Evolutionary conservation across 1,140 invertebrate species (phyloP).

Genomic region (Prorops nasuta): DNA sequence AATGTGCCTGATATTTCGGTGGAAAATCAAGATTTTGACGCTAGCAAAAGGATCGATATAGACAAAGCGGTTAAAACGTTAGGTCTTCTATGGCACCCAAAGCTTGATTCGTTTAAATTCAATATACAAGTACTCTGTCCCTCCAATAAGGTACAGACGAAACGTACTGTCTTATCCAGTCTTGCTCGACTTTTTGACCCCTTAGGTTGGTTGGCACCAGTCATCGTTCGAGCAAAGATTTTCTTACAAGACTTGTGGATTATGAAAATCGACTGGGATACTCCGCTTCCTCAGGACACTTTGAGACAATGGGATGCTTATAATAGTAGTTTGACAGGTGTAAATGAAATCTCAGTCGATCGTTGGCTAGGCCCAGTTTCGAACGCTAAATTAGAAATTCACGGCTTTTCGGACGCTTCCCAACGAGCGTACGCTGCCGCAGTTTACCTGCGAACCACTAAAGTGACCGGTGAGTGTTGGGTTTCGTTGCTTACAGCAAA

Average conservation of each 20-base stretch:
- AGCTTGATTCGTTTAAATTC: background rate
- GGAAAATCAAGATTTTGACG: background rate
- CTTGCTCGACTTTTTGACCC: background rate
- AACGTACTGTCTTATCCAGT: background rate
- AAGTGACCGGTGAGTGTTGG: background rate
- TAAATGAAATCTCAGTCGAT: background rate
- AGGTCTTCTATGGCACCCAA: background rate
- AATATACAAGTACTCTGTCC: background rate
- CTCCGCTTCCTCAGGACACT: background rate
- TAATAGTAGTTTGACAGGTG: background rate
- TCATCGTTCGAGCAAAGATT: background rate
- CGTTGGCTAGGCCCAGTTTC: no score
- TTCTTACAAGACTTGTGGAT: background rate
- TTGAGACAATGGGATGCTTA: background rate
- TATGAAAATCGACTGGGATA: background rate
- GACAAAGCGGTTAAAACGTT: background rate
- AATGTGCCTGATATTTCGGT: background rate
- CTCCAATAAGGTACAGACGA: conserved; percentile 7
- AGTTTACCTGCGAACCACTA: background rate
- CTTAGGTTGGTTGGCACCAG: background rate
- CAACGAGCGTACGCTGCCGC: background rate
- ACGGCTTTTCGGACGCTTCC: background rate
- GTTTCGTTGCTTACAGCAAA: background rate
- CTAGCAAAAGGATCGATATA: background rate
- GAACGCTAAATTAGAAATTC: no score